Evolutionary conservation across 2,113 vertebrate species (phyloP).

Genomic region (Arothron firmamentum): DNA sequence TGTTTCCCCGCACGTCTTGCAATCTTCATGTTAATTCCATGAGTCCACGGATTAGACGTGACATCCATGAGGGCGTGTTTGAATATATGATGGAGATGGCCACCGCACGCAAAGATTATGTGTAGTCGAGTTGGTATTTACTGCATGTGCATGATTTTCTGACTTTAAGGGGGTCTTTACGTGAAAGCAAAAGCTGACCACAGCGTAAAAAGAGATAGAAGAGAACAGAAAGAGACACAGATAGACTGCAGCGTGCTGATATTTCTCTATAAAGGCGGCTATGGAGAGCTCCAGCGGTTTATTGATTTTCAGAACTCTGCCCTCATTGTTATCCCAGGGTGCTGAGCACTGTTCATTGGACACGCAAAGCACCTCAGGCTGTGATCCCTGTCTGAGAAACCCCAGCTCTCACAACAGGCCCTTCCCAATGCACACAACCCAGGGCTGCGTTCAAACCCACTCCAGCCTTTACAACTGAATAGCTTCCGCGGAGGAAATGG

Average conservation of each 20-base stretch:
- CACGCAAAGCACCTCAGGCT: constrained; percentile 59
- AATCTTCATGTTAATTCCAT: constrained; percentile 58
- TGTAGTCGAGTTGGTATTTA: constrained; percentile 40
- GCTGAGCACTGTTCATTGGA: constrained; percentile 60
- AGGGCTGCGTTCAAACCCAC: constrained; percentile 41
- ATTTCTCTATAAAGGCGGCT: constrained; percentile 57
- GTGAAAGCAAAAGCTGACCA: constrained; percentile 12
- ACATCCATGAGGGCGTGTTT: constrained; percentile 72
- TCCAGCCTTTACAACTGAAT: constrained; percentile 40
- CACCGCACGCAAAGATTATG: constrained; percentile 24
- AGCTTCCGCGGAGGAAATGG: constrained; percentile 29
- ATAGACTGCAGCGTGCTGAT: constrained; percentile 51
- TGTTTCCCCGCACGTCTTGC: constrained; percentile 64
- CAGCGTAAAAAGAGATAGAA: constrained; percentile 16
- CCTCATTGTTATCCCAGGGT: constrained; percentile 62
- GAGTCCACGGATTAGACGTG: constrained; percentile 68
- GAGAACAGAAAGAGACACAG: constrained; percentile 31
- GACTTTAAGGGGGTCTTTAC: background rate
- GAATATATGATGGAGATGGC: constrained; percentile 37
- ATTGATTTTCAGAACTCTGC: constrained; percentile 69
- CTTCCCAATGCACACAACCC: constrained; percentile 31
- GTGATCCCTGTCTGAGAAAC: constrained; percentile 58
- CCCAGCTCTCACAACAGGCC: constrained; percentile 53
- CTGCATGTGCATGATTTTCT: background rate
- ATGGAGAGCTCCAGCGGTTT: constrained; percentile 58